Base-by-base conservation (phyloP, 2,888 invertebrate genomes). In the Drosophila buzzatii region DNA sequence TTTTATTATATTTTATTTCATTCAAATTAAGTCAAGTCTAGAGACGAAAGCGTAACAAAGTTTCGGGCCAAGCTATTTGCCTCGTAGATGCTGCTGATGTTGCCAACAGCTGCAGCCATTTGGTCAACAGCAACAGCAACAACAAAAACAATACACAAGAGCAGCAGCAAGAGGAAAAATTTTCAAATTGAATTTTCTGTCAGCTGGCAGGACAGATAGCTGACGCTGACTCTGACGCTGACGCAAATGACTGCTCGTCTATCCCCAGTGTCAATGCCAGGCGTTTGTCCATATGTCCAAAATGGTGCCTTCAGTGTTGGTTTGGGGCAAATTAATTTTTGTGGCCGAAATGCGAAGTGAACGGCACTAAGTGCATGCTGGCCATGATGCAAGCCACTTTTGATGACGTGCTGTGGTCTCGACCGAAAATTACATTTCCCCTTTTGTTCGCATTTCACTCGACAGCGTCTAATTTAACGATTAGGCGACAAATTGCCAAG, bases 21-120 rank as follows among this genome's bases (percentile, higher is more conserved):
- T n/a, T 55, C 18, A 69, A 78, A 67, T 69, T 45, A 20, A 60
- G 57, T 57, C 59, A n/a, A 53, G 23, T 35, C 18, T 35, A n/a
- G 16, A 45, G 42, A 61, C 57, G 27, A 27, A 41, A 49, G 49
- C 39, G 39, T 27, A 58, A 80, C 49, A 60, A 65, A 61, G 59
- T 69, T 73, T 41, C 20, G 31, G 35, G 56, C 27, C n/a, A 9
- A 44, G 42, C 44, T 52, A 31, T 35, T 64, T 63, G 66, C 53
- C 37, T 74, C 64, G 51, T 78, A 39, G 49, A 27, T 62, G 60
- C 64, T 37, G 59, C 37, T 67, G 84, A 81, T 73, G 73, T 51
- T 81, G 87, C 79, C 86, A 84, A 84, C 84, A 84, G 79, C 86
- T 86, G 86, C 81, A 88, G 64, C 81, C 88, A 74, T 85, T 82